Conservation (phyloP, 2,797 vertebrate genomes). For the Parambassis ranga region DNA sequence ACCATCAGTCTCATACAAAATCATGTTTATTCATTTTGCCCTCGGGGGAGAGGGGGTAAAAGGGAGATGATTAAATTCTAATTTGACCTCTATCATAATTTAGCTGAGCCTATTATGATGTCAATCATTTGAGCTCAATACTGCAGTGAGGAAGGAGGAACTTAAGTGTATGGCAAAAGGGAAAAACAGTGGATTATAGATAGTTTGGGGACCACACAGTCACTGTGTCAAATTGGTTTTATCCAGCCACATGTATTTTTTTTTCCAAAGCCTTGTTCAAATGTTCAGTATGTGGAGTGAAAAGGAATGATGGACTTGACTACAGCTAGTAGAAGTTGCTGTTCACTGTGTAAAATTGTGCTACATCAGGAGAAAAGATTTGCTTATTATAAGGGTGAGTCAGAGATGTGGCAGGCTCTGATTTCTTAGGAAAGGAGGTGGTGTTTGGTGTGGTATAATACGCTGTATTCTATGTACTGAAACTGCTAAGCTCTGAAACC, state of each 20-base stretch:
- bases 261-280: conserved; percentile 50
- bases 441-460: background rate
- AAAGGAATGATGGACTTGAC: conserved; percentile 38
- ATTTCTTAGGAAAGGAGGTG: background rate
- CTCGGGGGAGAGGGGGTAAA: conserved; percentile 69
- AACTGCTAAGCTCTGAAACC: background rate
- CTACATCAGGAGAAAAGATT: conserved; percentile 23
- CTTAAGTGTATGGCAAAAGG: conserved; percentile 31
- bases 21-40: conserved; percentile 81
- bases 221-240: conserved; percentile 63
- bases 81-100: conserved; percentile 85
- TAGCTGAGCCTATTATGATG: conserved; percentile 77
- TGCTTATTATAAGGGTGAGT: conserved; percentile 25
- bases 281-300: conserved; percentile 42
- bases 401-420: conserved; percentile 11
- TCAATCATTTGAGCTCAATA: conserved; percentile 76
- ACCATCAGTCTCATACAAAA: conserved; percentile 60
- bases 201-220: conserved; percentile 64
- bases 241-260: conserved; percentile 59
- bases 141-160: conserved; percentile 46
- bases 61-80: conserved; percentile 83
- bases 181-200: conserved; percentile 64
- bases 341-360: conserved; percentile 28
- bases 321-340: conserved; percentile 8
- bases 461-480: background rate